These are phyloP conservation scores for Helicoverpa assulta DNA, from an alignment of 2,888 invertebrate genomes.

Conservation along the genomic window DNA sequence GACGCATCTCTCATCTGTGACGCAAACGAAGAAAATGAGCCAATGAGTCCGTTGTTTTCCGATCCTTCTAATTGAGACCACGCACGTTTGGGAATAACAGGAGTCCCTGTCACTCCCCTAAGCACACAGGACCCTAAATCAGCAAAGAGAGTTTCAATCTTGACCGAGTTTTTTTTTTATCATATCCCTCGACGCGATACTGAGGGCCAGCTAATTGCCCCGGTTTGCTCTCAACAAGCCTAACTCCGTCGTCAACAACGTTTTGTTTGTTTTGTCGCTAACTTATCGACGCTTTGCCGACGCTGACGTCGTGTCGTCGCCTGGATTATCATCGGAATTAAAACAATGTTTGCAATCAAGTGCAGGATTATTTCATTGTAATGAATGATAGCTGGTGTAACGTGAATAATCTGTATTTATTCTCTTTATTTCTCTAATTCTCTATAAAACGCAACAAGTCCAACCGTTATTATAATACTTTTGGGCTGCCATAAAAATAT, in stretches of 20 bases:
- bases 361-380: constrained; percentile 37
- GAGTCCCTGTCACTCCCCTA: constrained; percentile 14
- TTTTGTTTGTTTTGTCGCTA: constrained; percentile 70
- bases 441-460: no score
- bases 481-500: neutral
- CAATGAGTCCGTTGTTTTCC: constrained; percentile 1
- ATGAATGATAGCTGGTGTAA: constrained; percentile 7
- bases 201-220: constrained; percentile 67
- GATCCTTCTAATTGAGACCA: constrained; percentile 29
- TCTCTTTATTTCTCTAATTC: no score
- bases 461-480: no score
- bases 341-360: constrained; percentile 50
- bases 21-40: neutral
- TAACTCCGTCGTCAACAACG: constrained; percentile 65
- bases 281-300: constrained; percentile 63
- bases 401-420: no score
- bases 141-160: constrained; percentile 37
- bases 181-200: constrained; percentile 49
- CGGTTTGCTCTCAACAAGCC: constrained; percentile 67
- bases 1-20: neutral
- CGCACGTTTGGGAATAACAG: constrained; percentile 10
- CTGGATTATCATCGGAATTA: constrained; percentile 52
- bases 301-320: constrained; percentile 25
- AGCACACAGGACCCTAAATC: constrained; percentile 47
- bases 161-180: constrained; percentile 60